Evolutionary conservation across 2,797 vertebrate genomes (phyloP), one percentile per base, ranked within the genome.

Genomic region (Phaenicophaeus curvirostris): DNA sequence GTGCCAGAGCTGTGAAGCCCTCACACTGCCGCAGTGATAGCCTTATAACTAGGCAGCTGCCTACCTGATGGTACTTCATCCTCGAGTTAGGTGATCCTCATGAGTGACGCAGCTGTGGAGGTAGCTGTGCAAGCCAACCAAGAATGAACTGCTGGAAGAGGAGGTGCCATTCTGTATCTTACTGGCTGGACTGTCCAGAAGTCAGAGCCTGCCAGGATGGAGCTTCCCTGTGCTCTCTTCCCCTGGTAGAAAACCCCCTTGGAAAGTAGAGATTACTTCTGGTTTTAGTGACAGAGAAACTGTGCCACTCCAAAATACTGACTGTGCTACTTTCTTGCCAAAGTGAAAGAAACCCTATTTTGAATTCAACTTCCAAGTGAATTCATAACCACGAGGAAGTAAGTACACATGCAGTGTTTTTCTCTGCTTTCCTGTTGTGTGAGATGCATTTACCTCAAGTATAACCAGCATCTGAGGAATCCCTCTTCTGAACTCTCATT

Each of bases 21-120:
- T 68, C 0, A 0, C 5, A 9, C 74, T 53, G 61, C 50, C 48
- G 55, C 6, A 4, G 15, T 6, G 57, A 57, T 44, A 61, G 35
- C 44, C 41, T 28, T 30, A 4, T n/a, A 17, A 33, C 7, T 2
- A 2, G 51, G 51, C 59, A 31, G 30, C 15, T 55, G 78, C 15
- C 41, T 57, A 3, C 58, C 30, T 74, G 39, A 1, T 25, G 18
- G 51, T n/a, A 6, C 57, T 71, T 44, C 76, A 8, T 44, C 25
- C 53, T 74, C 5, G 2, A 13, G 4, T 24, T 67, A 30, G 76
- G 18, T 46, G 74, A 24, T 78, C 33, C 77, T 59, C 0, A 1
- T 44, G 19, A 28, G 13, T 7, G 41, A 4, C 55, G 57, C 69
- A 67, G 27, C 73, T 53, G 39, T 37, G 30, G 31, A 69, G 9